Conservation (phyloP, 1,140 invertebrate species). For the Lepidurus couesii region DNA sequence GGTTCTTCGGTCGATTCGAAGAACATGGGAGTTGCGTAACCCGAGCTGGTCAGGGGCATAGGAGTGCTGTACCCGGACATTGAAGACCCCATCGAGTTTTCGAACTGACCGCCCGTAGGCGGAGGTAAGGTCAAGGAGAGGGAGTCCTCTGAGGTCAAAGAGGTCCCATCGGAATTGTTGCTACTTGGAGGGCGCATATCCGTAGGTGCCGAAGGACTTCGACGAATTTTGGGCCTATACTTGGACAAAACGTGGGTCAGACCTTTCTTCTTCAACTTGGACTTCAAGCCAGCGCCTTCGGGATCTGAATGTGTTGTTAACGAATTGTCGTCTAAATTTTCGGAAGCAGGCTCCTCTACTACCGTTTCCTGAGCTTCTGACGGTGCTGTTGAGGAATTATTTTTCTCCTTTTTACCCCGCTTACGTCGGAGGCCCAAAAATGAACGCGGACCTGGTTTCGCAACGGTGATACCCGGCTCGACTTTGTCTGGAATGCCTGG, state of each 20-base stretch:
- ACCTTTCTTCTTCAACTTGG: not conserved
- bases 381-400: not conserved
- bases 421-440: slow-evolving; percentile 7
- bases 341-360: not conserved
- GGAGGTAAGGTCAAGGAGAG: slow-evolving; percentile 7
- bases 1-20: slow-evolving; percentile 1
- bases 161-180: not conserved
- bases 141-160: not conserved
- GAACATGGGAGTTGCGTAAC: slow-evolving; percentile 4
- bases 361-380: not conserved
- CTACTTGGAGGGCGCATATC: slow-evolving; percentile 11
- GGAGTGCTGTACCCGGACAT: slow-evolving; percentile 13
- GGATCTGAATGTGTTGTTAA: not conserved
- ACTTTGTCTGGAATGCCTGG: not conserved
- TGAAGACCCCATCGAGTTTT: not conserved
- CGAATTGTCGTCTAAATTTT: not conserved
- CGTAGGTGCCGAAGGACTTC: slow-evolving; percentile 17
- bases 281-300: not conserved
- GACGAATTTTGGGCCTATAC: not conserved
- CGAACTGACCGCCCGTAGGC: slow-evolving; percentile 5
- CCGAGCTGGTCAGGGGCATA: not conserved
- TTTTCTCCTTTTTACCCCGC: not conserved
- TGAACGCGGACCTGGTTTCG: not conserved
- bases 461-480: not conserved
- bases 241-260: slow-evolving; percentile 7